Evolutionary conservation across 2,113 vertebrate genomes (phyloP).

Genomic region (Brachionichthys hirsutus): DNA sequence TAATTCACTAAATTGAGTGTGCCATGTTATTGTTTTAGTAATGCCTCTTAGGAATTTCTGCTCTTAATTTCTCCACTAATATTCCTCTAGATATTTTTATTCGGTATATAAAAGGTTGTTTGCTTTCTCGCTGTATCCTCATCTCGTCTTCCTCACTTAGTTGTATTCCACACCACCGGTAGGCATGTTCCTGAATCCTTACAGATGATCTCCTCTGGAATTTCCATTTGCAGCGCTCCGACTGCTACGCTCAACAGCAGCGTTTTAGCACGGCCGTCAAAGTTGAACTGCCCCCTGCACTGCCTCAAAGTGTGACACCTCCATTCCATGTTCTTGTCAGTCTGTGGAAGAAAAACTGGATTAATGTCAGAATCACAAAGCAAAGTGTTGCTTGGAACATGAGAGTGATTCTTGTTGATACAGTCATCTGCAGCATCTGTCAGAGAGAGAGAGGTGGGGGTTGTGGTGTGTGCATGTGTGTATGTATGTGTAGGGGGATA

Average conservation of each 20-base stretch:
- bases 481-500: background rate
- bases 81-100: constrained; percentile 24
- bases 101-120: constrained; percentile 28
- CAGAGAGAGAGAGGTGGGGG: constrained; percentile 4
- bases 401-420: constrained; percentile 60
- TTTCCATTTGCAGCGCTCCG: constrained; percentile 75
- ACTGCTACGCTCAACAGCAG: constrained; percentile 66
- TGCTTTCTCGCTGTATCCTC: constrained; percentile 33
- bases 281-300: constrained; percentile 40
- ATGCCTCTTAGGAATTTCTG: constrained; percentile 11
- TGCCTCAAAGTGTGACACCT: constrained; percentile 72
- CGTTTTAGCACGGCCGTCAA: constrained; percentile 61
- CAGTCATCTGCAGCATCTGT: constrained; percentile 55
- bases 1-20: constrained; percentile 33
- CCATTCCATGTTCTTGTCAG: constrained; percentile 75
- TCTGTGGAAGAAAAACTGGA: constrained; percentile 73
- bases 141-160: constrained; percentile 24
- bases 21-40: constrained; percentile 14
- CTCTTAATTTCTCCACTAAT: background rate
- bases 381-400: constrained; percentile 60
- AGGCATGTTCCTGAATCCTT: constrained; percentile 75
- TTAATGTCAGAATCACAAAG: constrained; percentile 77
- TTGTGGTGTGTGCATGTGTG: too few species aligned
- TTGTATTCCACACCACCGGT: constrained; percentile 47
- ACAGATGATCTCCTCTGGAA: constrained; percentile 79